Conservation (phyloP, 2,113 vertebrate genomes). For the Larimichthys crocea region DNA sequence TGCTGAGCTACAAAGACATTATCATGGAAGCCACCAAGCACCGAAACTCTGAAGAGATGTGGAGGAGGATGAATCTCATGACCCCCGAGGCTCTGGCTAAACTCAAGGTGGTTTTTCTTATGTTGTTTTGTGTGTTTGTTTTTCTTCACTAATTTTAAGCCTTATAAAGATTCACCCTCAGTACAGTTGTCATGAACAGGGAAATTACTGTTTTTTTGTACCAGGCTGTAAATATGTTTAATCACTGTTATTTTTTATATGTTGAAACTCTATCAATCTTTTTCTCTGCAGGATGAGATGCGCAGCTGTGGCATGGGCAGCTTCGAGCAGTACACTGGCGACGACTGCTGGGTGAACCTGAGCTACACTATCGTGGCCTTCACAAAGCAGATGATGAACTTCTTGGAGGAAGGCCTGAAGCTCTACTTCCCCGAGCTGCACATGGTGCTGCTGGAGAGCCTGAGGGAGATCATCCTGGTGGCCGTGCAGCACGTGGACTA, state of each 20-base stretch:
- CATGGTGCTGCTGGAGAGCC: conserved; percentile 97
- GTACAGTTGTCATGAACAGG: too few species aligned
- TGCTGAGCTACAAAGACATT: conserved; percentile 96
- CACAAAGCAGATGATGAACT: conserved; percentile 98
- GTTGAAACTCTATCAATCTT: not conserved
- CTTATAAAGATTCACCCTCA: too few species aligned
- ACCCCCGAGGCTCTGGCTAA: conserved; percentile 94
- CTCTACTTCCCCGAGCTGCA: conserved; percentile 97
- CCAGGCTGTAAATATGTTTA: too few species aligned
- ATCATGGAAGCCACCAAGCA: conserved; percentile 98
- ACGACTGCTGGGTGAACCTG: conserved; percentile 99
- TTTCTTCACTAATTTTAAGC: too few species aligned
- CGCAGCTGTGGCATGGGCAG: conserved; percentile 87
- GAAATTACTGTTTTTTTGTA: too few species aligned
- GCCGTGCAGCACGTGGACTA: conserved; percentile 98
- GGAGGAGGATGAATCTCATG: conserved; percentile 98
- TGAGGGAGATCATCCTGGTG: conserved; percentile 95
- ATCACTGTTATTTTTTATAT: too few species aligned
- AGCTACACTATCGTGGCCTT: conserved; percentile 98
- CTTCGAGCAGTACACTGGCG: conserved; percentile 95
- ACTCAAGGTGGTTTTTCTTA: conserved; percentile 90
- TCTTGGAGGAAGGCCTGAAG: conserved; percentile 96
- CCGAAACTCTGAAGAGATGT: conserved; percentile 99
- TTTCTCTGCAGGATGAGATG: conserved; percentile 89
- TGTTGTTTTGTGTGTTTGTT: not conserved